Evolutionary conservation across 2,113 vertebrate species (phyloP), one percentile per base, ranked within the genome.

Genomic region (Tichodroma muraria): DNA sequence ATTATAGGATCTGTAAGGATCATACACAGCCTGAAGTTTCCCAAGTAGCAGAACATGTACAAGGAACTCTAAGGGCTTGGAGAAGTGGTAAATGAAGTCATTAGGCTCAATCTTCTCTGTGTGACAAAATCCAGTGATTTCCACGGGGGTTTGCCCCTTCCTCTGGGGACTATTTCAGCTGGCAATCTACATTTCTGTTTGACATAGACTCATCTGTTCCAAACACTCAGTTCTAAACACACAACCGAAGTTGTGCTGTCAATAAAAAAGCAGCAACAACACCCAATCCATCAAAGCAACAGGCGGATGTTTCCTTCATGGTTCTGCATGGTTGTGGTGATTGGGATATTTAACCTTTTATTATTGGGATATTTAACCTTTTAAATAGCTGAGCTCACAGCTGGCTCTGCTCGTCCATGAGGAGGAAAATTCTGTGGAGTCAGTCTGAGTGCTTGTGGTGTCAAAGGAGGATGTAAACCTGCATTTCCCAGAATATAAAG

Each of bases 271-370:
- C 38, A 92, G 8, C 3, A 4, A 13, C n/a, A 28, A 6, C 5
- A 6, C 27, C 9, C n/a, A 70, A 0, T 15, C 57, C 11, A 3
- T 16, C 8, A 15, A 21, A 70, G 37, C 24, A 24, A 2, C 4
- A 30, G 35, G 7, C 42, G 6, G 11, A 3, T 13, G 15, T 35
- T 81, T 66, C 60, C 61, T 33, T 12, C 10, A 1, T 49, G 45
- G 30, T 11, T 60, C 71, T 79, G 22, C 6, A 6, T 13, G 24
- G 40, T 2, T 59, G 5, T 22, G 70, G 35, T 59, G 60, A 8
- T 4, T 47, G 44, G 53, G 35, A 45, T 40, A 13, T 40, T n/a
- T n/a, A n/a, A n/a, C n/a, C n/a, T n/a, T n/a, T n/a, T n/a, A n/a
- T n/a, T n/a, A n/a, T n/a, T n/a, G n/a, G n/a, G n/a, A n/a, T 44